phyloP scores from a whole-genome alignment of 2,888 invertebrate genomes.

The Allygus modestus region DNA sequence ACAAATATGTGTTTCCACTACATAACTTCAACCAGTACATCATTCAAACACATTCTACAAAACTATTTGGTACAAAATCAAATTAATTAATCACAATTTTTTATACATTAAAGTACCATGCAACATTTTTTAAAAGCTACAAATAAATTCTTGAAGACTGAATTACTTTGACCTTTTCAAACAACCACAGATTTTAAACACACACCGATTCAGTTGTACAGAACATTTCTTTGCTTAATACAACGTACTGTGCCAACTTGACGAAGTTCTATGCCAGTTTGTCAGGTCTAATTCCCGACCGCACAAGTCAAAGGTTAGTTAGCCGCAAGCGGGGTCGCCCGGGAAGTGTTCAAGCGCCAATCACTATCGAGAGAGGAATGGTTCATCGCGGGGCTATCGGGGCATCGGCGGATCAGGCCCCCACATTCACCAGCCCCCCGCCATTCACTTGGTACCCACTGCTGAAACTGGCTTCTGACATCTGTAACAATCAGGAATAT shows the following conservation, averaged over 20 bases:
- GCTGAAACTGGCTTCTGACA: slow-evolving; percentile 45
- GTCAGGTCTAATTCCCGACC: no score
- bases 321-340: neutral
- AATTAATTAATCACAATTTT: neutral
- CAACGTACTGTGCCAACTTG: neutral
- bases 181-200: neutral
- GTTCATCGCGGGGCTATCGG: slow-evolving; percentile 7
- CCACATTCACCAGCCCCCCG: slow-evolving; percentile 51
- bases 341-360: neutral
- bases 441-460: slow-evolving; percentile 35
- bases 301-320: neutral
- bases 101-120: neutral
- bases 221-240: neutral
- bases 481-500: slow-evolving; percentile 18
- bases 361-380: slow-evolving; percentile 24
- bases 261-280: neutral
- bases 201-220: neutral
- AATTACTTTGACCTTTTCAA: neutral
- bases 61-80: no score
- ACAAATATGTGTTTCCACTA: no score
- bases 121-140: neutral
- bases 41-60: no score
- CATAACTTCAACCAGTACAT: no score
- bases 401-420: slow-evolving; percentile 17
- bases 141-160: neutral